These are phyloP conservation scores for Rhabdophis nuchalis DNA, from an alignment of 2,797 vertebrate species.

Conservation along the genomic window DNA sequence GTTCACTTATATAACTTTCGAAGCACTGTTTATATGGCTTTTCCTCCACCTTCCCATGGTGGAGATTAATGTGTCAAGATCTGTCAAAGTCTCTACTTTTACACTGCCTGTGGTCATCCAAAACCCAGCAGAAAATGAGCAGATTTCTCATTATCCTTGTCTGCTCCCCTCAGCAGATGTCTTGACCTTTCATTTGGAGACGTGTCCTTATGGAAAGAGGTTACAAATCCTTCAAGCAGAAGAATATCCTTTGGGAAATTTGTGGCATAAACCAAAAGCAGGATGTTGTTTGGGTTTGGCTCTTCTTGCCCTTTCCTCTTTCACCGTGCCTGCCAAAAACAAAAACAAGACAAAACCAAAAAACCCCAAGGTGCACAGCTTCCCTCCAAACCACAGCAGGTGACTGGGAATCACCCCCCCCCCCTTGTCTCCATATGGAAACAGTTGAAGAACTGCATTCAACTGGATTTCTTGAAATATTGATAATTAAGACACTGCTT, in stretches of 20 bases:
- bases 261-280: not conserved
- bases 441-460: not conserved
- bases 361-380: conserved; percentile 9
- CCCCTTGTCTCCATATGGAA: not conserved
- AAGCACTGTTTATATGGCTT: conserved; percentile 35
- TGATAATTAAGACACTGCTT: not conserved
- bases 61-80: conserved; percentile 47
- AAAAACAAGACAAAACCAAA: not conserved
- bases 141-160: not conserved
- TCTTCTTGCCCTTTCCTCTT: not conserved
- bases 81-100: conserved; percentile 12
- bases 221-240: not conserved
- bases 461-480: not conserved
- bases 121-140: conserved; percentile 4
- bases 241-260: conserved; percentile 18
- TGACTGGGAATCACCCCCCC: not conserved
- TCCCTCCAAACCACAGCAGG: not conserved
- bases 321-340: not conserved
- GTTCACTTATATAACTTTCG: conserved; percentile 50
- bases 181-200: accelerated
- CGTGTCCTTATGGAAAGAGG: accelerated
- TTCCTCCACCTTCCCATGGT: conserved; percentile 3
- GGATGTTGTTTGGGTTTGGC: conserved; percentile 36
- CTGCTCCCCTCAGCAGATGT: not conserved
- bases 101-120: not conserved